Conservation (phyloP, 2,113 vertebrate genomes). For the Syngnathoides biaculeatus region DNA sequence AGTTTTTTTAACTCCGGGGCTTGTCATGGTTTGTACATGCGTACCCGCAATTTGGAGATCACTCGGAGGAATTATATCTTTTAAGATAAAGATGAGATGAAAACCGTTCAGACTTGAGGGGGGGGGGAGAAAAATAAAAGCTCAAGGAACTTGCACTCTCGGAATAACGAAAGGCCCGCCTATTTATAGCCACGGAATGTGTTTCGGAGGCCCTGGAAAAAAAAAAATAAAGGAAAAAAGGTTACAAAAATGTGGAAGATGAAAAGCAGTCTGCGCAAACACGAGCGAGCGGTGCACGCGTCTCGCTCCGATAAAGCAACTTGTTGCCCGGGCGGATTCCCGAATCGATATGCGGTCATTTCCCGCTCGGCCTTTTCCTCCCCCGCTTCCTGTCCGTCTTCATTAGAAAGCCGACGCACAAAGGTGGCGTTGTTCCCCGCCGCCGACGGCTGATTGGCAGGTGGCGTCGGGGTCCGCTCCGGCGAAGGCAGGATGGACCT, state of each 20-base stretch:
- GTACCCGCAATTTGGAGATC: slow-evolving; percentile 81
- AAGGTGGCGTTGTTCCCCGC: slow-evolving; percentile 77
- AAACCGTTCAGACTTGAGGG: slow-evolving; percentile 38
- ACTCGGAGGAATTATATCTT: slow-evolving; percentile 69
- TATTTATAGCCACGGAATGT: background rate
- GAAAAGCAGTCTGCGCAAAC: background rate
- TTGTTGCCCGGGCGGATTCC: slow-evolving; percentile 75
- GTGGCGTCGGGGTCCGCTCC: slow-evolving; percentile 67
- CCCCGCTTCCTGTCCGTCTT: slow-evolving; percentile 82
- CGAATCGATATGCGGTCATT: slow-evolving; percentile 77
- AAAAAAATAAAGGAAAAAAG: background rate
- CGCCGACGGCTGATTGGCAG: slow-evolving; percentile 69
- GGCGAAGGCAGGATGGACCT: slow-evolving; percentile 47
- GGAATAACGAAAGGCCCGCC: slow-evolving; percentile 20
- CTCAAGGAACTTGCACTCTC: slow-evolving; percentile 27
- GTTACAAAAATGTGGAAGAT: background rate
- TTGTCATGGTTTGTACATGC: slow-evolving; percentile 74
- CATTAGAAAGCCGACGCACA: slow-evolving; percentile 78
- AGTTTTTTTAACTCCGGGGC: slow-evolving; percentile 85
- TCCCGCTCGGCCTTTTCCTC: slow-evolving; percentile 67
- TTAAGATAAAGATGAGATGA: slow-evolving; percentile 59
- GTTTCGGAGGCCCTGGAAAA: background rate
- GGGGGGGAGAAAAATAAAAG: slow-evolving; percentile 45
- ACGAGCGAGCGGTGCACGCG: background rate
- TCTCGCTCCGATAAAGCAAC: slow-evolving; percentile 53